Percentiles rank a stretch among this genome's conserved stretches.
Evolutionary conservation across 2,888 invertebrate species (phyloP).

Genomic region (Leptogaster cylindrica): DNA sequence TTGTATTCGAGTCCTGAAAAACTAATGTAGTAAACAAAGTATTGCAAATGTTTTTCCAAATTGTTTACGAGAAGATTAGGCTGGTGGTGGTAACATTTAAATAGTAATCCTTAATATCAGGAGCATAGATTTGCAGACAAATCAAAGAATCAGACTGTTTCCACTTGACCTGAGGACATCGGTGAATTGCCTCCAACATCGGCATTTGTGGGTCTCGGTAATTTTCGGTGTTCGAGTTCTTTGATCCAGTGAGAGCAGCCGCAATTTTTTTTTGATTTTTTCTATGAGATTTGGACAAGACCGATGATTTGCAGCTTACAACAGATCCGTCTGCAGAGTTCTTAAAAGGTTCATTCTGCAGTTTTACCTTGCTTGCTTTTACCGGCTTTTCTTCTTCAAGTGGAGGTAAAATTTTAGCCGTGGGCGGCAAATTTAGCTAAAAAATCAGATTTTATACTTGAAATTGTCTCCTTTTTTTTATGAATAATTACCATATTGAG

Average conservation of each 20-base stretch:
- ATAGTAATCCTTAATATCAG: constrained; percentile 52
- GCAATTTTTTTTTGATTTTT: neutral
- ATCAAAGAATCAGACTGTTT: constrained; percentile 53
- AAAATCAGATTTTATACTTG: neutral
- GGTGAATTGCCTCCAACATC: constrained; percentile 17
- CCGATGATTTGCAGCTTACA: too few species aligned
- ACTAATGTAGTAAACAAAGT: too few species aligned
- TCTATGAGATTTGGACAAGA: too few species aligned
- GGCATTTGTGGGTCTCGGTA: neutral
- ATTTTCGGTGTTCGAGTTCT: neutral
- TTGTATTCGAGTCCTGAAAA: constrained; percentile 45
- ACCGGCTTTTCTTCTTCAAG: neutral
- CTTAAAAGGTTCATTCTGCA: too few species aligned
- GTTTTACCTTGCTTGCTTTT: neutral
- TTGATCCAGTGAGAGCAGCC: neutral
- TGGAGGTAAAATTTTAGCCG: constrained; percentile 36
- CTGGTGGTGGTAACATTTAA: constrained; percentile 49
- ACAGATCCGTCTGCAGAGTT: neutral
- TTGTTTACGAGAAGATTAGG: constrained; percentile 44
- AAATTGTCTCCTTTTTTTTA: neutral
- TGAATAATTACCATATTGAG: constrained; percentile 30
- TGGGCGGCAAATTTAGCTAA: constrained; percentile 43
- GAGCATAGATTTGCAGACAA: constrained; percentile 51
- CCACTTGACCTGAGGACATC: constrained; percentile 53
- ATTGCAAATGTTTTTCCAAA: neutral